A percentile compares a stretch with the other conserved stretches of the same genome.
phyloP scores from a whole-genome alignment of 1,140 invertebrate genomes.

The Holcopasites calliopsidis region DNA sequence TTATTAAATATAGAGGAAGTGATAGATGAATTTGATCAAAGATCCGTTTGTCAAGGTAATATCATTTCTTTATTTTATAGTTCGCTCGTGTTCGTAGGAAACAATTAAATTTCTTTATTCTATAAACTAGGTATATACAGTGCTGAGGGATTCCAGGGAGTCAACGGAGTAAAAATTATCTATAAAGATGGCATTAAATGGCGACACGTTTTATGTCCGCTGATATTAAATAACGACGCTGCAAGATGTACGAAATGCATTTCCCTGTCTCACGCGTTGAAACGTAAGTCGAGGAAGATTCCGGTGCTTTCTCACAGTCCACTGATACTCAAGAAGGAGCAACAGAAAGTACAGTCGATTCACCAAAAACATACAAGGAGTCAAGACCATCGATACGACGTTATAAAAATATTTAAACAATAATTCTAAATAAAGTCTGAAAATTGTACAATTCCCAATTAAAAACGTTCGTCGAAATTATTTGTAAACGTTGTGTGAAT shows the following conservation, averaged over 20 bases:
- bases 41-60: slow-evolving; percentile 71
- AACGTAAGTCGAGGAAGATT: slow-evolving; percentile 19
- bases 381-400: not conserved
- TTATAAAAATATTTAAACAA: slow-evolving; percentile 20
- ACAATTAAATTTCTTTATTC: slow-evolving; percentile 33
- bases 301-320: not conserved
- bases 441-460: too few species aligned
- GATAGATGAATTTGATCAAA: slow-evolving; percentile 73
- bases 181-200: slow-evolving; percentile 70
- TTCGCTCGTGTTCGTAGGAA: slow-evolving; percentile 9
- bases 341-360: not conserved
- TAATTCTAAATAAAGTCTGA: slow-evolving; percentile 8
- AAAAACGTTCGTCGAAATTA: too few species aligned
- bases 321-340: not conserved
- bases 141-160: slow-evolving; percentile 34
- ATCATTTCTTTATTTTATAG: slow-evolving; percentile 7
- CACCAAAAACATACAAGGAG: slow-evolving; percentile 7
- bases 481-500: not conserved
- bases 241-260: slow-evolving; percentile 69
- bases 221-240: slow-evolving; percentile 68
- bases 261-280: slow-evolving; percentile 47
- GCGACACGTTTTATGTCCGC: slow-evolving; percentile 70
- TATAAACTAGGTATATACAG: slow-evolving; percentile 35
- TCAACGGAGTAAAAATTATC: slow-evolving; percentile 55
- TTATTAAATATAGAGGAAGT: slow-evolving; percentile 72